Conservation (phyloP, 2,113 vertebrate genomes). For the Nothocercus nigrocapillus region DNA sequence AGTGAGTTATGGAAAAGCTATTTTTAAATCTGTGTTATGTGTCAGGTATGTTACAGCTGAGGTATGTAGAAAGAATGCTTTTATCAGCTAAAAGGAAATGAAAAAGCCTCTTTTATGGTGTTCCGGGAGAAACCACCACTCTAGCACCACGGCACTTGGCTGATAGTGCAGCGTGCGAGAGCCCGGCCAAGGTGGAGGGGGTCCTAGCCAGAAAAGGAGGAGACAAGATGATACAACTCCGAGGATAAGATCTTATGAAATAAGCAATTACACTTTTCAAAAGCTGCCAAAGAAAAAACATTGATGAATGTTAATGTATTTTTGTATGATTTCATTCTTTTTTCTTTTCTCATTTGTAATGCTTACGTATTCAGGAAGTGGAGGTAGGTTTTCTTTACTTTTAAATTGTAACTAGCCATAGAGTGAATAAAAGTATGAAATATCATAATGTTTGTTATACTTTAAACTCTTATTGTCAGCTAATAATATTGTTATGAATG, state of each 20-base stretch:
- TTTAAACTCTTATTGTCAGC: background rate
- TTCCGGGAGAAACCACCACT: rapidly evolving
- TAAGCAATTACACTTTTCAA: conserved; percentile 52
- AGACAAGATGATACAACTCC: conserved; percentile 11
- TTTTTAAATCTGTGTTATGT: background rate
- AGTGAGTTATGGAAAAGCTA: background rate
- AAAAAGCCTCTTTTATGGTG: background rate
- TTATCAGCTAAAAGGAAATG: background rate
- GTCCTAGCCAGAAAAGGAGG: background rate
- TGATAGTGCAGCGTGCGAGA: background rate
- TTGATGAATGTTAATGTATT: conserved; percentile 60
- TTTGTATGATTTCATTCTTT: conserved; percentile 75
- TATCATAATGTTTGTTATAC: background rate
- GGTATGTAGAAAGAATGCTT: background rate
- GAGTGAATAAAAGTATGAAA: conserved; percentile 20
- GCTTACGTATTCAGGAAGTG: conserved; percentile 83
- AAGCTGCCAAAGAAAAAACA: conserved; percentile 8
- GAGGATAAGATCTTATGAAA: conserved; percentile 17
- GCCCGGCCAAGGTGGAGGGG: background rate
- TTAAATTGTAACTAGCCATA: conserved; percentile 65
- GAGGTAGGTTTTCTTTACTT: conserved; percentile 81
- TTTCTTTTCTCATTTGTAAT: conserved; percentile 77
- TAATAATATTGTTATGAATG: conserved; percentile 8
- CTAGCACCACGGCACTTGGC: background rate
- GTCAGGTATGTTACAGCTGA: background rate